Percentiles rank a stretch among this genome's conserved stretches.
phyloP scores from a whole-genome alignment of 2,113 vertebrate species.

The Myodes glareolus region DNA sequence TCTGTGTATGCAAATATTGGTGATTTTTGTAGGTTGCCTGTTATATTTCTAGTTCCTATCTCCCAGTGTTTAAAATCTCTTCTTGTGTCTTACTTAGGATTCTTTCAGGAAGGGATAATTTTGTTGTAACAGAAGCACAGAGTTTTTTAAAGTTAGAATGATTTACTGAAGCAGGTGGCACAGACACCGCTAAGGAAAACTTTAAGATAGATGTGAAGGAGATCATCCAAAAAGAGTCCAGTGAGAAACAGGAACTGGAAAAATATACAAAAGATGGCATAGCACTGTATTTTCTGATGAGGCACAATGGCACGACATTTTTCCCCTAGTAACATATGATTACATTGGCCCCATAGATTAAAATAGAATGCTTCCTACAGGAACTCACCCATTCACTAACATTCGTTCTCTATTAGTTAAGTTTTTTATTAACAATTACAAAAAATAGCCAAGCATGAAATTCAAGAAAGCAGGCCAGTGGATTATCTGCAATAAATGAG shows the following conservation, averaged over 20 bases:
- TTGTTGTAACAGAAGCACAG: neutral
- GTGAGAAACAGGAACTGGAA: neutral
- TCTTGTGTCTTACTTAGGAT: neutral
- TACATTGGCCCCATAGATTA: neutral
- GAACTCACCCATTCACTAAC: neutral
- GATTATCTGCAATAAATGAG: neutral
- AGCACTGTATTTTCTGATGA: constrained; percentile 9
- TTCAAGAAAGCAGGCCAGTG: neutral
- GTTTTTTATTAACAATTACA: neutral
- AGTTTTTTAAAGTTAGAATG: neutral
- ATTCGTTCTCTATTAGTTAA: neutral
- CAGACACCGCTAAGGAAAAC: constrained; percentile 3
- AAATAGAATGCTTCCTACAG: constrained; percentile 22
- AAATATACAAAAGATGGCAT: neutral
- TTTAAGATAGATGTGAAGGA: neutral
- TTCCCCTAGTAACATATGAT: neutral
- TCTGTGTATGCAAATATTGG: neutral
- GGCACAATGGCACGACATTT: neutral
- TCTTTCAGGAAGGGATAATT: neutral
- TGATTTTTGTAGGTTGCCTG: neutral
- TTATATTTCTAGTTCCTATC: neutral
- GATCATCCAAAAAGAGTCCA: neutral
- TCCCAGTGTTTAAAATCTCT: neutral
- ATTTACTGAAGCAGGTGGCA: neutral
- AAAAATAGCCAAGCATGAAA: neutral